These are phyloP conservation scores for Epizoanthus illoricatus DNA, from an alignment of 92 coral and sea anemone genomes.

Conservation along the genomic window DNA sequence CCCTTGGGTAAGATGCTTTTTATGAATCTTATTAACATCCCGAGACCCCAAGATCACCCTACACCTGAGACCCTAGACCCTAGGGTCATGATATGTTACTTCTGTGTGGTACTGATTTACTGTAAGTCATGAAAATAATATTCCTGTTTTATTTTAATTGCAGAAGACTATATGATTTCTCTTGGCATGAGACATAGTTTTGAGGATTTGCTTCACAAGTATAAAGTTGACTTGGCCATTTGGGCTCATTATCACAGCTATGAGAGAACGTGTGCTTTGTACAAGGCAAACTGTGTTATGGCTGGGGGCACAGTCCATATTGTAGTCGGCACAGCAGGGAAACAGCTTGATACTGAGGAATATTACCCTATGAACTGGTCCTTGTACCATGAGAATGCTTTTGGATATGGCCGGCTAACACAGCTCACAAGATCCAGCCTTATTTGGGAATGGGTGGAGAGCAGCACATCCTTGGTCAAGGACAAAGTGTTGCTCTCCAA, in stretches of 20 bases:
- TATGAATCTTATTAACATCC: too few species aligned
- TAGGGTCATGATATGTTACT: background rate
- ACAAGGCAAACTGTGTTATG: conserved; percentile 56
- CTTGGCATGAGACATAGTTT: conserved; percentile 75
- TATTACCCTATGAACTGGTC: conserved; percentile 88
- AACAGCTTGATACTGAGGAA: conserved; percentile 54
- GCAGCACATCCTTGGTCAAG: conserved; percentile 64
- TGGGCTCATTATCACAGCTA: conserved; percentile 99
- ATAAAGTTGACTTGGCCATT: conserved; percentile 84
- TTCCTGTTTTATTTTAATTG: background rate
- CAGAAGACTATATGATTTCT: conserved; percentile 80
- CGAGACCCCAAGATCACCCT: too few species aligned
- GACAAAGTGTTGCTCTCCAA: conserved; percentile 79
- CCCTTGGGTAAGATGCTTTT: too few species aligned
- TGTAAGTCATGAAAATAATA: background rate
- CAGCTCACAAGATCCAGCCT: conserved; percentile 70
- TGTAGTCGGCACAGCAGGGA: conserved; percentile 93
- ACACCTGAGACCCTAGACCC: too few species aligned
- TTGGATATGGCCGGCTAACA: conserved; percentile 89
- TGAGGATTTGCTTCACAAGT: conserved; percentile 75
- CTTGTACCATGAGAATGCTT: conserved; percentile 70
- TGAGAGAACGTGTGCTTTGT: conserved; percentile 89
- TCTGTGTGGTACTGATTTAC: too few species aligned
- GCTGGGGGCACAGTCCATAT: conserved; percentile 81
- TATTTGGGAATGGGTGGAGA: conserved; percentile 88